These are phyloP conservation scores for Dolichomitus sp. DNA, from an alignment of 2,888 invertebrate genomes.

Conservation along the genomic window DNA sequence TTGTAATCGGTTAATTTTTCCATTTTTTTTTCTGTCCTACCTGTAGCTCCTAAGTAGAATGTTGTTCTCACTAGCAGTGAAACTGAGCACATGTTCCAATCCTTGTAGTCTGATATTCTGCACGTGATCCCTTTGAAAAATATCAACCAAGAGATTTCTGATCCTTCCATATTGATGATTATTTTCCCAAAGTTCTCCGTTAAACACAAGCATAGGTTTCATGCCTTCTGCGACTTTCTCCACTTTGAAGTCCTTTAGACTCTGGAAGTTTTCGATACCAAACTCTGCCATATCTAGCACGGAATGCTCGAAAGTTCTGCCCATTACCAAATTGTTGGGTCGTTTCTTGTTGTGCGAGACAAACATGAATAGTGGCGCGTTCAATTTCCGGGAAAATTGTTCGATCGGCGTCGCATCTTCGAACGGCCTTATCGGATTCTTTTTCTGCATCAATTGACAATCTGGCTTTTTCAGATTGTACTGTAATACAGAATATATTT, in stretches of 20 bases:
- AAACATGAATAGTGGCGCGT: constrained; percentile 96
- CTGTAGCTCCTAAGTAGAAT: constrained; percentile 92
- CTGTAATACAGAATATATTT: constrained; percentile 79
- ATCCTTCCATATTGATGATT: constrained; percentile 93
- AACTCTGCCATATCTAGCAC: constrained; percentile 99
- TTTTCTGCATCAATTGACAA: constrained; percentile 91
- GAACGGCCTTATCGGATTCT: constrained; percentile 97
- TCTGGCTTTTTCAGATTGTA: constrained; percentile 95
- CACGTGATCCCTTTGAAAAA: constrained; percentile 95
- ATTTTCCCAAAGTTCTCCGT: constrained; percentile 96
- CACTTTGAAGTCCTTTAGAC: constrained; percentile 93
- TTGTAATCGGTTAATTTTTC: constrained; percentile 23
- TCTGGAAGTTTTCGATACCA: constrained; percentile 94
- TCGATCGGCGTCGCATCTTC: constrained; percentile 95
- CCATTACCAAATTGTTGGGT: constrained; percentile 96
- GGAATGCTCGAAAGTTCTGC: constrained; percentile 95
- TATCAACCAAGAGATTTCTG: constrained; percentile 96
- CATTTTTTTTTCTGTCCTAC: constrained; percentile 78
- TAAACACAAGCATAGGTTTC: constrained; percentile 97
- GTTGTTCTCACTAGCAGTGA: constrained; percentile 94
- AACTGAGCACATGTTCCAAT: constrained; percentile 96
- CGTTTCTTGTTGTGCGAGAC: constrained; percentile 98
- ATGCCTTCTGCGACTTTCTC: constrained; percentile 93
- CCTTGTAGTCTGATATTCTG: constrained; percentile 96
- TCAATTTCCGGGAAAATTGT: constrained; percentile 92